Base-by-base conservation (phyloP, 2,797 vertebrate species). In the Poeciliopsis turneri region DNA sequence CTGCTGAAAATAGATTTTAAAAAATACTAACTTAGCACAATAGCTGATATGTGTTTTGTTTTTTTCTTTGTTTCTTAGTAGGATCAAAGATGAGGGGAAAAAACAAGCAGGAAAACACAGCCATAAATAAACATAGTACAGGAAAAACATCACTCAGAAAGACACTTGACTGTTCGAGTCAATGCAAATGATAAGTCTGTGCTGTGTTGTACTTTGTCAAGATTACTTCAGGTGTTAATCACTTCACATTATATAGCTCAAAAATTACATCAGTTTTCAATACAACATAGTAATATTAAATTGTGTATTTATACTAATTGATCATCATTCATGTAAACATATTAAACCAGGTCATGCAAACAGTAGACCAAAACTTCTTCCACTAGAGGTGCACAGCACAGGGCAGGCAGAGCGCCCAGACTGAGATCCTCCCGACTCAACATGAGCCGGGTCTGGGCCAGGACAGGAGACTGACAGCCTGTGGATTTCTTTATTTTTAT, bases 311-410 rank as follows among this genome's bases (percentile, higher is more conserved):
- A 92, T 94, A 93, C 84, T 92, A 93, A 94, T 93, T 92, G 86
- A 94, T 92, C 93, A 91, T 95, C 93, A 94, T 94, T 96, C 93
- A 95, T 96, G 95, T 96, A 96, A 95, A 96, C 94, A 95, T 94
- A 94, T 92, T 94, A 92, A 90, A 96, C 93, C 93, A 95, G 95
- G 93, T 96, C 96, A 96, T 96, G 95, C 95, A 96, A 94, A 96
- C 95, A 94, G 91, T 94, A 94, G 94, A 96, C 91, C 94, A 92
- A 93, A 93, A 95, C 92, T 74, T 95, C 91, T 94, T 96, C 95
- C 93, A 95, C 94, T 89, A 93, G 91, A 95, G 90, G 91, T 94
- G 93, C 93, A 96, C 92, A 90, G 92, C 93, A 95, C 94, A 92
- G 92, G 93, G 94, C 88, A 91, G 88, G 88, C 88, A 59, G 88